phyloP scores from a whole-genome alignment of 37 sponge, comb jelly and placozoan genomes.

The Beroe ovata region DNA sequence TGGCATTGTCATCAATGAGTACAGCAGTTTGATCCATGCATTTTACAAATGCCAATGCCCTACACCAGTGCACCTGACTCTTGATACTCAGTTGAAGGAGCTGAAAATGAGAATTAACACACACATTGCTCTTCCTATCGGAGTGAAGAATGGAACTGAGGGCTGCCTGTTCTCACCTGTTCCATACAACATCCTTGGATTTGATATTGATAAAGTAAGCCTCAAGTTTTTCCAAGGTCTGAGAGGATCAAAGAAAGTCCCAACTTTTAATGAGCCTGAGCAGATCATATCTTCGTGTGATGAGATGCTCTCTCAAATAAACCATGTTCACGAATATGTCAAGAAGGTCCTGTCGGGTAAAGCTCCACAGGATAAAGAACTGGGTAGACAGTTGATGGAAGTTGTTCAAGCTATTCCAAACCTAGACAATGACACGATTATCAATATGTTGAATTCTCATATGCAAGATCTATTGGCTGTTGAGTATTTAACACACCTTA shows the following conservation, averaged over 20 bases:
- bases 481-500: conserved; percentile 32
- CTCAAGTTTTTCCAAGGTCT: conserved; percentile 64
- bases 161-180: conserved; percentile 53
- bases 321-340: conserved; percentile 14
- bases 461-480: conserved; percentile 59
- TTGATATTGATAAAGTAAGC: conserved; percentile 22
- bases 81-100: conserved; percentile 34
- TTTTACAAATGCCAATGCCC: conserved; percentile 53
- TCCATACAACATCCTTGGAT: conserved; percentile 9
- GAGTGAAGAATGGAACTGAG: conserved; percentile 64
- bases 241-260: conserved; percentile 7
- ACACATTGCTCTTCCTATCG: conserved; percentile 16
- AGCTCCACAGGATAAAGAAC: conserved; percentile 21
- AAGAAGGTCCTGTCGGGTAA: conserved; percentile 26
- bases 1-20: conserved; percentile 48
- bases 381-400: conserved; percentile 60
- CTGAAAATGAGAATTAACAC: conserved; percentile 64
- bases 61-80: conserved; percentile 42
- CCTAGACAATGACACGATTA: conserved; percentile 43
- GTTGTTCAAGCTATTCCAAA: conserved; percentile 55
- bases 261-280: conserved; percentile 54
- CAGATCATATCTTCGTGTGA: conserved; percentile 16
- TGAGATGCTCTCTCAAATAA: conserved; percentile 42
- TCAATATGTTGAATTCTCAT: conserved; percentile 55
- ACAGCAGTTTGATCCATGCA: conserved; percentile 42